Evolutionary conservation across 92 coral and sea anemone genomes (phyloP).

Genomic region (Palythoa grandiflora): DNA sequence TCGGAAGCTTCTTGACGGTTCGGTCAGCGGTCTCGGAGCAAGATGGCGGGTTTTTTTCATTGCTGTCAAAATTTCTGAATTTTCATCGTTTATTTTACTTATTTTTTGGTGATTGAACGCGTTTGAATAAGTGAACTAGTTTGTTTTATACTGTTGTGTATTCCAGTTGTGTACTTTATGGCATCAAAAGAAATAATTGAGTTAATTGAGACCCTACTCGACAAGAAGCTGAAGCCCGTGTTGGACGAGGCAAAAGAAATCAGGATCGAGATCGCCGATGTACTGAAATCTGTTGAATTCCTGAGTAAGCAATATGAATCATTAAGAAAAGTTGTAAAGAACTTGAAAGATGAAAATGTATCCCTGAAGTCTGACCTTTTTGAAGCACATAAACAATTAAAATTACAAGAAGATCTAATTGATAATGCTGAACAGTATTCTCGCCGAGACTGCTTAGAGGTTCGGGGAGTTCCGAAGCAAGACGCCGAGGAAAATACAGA

Average conservation of each 20-base stretch:
- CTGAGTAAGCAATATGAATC: not conserved
- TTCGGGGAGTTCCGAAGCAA: conserved; percentile 19
- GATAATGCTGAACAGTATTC: conserved; percentile 20
- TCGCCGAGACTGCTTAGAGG: conserved; percentile 5
- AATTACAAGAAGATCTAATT: not conserved
- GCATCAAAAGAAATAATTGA: conserved; percentile 31
- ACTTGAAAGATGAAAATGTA: conserved; percentile 11
- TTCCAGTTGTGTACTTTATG: conserved; percentile 8
- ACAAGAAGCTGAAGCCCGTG: conserved; percentile 16
- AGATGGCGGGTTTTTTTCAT: not conserved
- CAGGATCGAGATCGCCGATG: conserved; percentile 6
- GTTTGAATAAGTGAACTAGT: conserved; percentile 1
- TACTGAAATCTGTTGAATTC: not conserved
- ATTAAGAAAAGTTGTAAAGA: not conserved
- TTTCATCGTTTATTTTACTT: not conserved
- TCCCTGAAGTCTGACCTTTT: not conserved
- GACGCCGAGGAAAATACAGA: conserved; percentile 17
- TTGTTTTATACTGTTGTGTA: conserved; percentile 7
- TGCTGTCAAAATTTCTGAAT: conserved; percentile 5
- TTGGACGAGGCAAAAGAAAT: conserved; percentile 19
- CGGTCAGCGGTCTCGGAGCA: not conserved
- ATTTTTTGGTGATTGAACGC: conserved; percentile 1
- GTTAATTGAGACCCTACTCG: conserved; percentile 19
- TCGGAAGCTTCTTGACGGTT: too few relatives aligned
- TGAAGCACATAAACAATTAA: not conserved